Conservation (phyloP, 1,140 invertebrate species). For the Eurosta solidaginis region DNA sequence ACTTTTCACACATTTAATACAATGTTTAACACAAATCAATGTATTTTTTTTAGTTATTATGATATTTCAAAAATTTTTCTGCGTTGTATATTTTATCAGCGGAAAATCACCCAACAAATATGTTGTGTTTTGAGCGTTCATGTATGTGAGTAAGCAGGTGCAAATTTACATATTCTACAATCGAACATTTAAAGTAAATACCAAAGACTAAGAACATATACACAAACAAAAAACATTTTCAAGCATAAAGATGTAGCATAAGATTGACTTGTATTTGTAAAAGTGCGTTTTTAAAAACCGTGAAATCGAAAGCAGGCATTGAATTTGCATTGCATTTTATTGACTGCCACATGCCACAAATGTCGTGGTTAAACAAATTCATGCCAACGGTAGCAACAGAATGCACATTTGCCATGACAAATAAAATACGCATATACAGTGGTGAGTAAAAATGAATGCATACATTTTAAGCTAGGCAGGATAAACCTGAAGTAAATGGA, state of each 20-base stretch:
- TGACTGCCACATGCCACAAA: constrained; percentile 2
- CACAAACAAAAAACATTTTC: not conserved
- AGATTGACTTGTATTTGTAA: too few relatives aligned
- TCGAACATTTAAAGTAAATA: constrained; percentile 16
- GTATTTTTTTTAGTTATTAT: not conserved
- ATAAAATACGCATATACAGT: too few relatives aligned
- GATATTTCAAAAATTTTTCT: constrained; percentile 16
- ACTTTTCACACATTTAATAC: not conserved
- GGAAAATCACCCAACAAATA: not conserved
- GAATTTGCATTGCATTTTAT: constrained; percentile 28
- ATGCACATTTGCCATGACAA: too few relatives aligned
- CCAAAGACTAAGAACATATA: not conserved
- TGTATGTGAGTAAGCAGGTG: not conserved
- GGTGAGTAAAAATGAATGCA: too few relatives aligned
- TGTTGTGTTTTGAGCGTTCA: not conserved
- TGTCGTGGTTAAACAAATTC: not conserved
- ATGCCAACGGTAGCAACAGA: not conserved
- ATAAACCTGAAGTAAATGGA: too few relatives aligned
- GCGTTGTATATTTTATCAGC: constrained; percentile 14
- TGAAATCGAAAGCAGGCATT: constrained; percentile 12
- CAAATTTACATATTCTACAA: not conserved
- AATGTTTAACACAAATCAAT: not conserved
- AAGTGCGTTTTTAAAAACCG: not conserved
- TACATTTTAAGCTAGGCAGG: too few relatives aligned
- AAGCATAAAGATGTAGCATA: not conserved